Evolutionary conservation across 1,140 invertebrate genomes (phyloP), one percentile per base, ranked within the genome.

Genomic region (Wiebesia pumilae): DNA sequence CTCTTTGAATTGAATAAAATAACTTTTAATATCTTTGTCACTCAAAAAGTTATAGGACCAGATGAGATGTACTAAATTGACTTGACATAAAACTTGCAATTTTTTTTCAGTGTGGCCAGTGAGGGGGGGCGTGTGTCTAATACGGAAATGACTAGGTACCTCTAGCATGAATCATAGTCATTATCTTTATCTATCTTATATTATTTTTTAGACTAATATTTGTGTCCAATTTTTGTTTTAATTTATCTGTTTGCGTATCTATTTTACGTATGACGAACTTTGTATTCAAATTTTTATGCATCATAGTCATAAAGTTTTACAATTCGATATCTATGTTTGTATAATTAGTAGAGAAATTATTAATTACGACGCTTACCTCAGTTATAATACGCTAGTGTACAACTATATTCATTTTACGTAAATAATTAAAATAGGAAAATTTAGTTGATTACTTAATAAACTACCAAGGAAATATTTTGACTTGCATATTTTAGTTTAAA

Each of bases 21-120:
- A 73, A n/a, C 71, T 43, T 75, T 75, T 75, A 75, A 75, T 75
- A 75, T 43, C 12, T 75, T 43, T 75, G n/a, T 75, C 38, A 12
- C 24, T 43, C 9, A 43, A 75, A 43, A 43, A 43, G 24, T 75
- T 75, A 43, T 73, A 43, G 40, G 10, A 43, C 3, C 71, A 43
- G 27, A 75, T 75, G 24, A 75, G 12, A 27, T 75, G 27, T 75
- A n/a, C 27, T 43, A 43, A 43, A 43, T 75, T 24, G 24, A n/a
- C 12, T 21, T 19, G 38, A 75, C 24, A n/a, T 43, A 75, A n/a
- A n/a, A 75, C 38, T 43, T 75, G 71, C 38, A n/a, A 75, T 43
- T 75, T n/a, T 75, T 75, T 38, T 43, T 75, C 71, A n/a, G 38
- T 33, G n/a, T n/a, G n/a, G n/a, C 35, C 30, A 6, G 24, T 40